phyloP scores from a whole-genome alignment of 2,888 invertebrate species.

The Pseudococcus jackbeardsleyi region DNA sequence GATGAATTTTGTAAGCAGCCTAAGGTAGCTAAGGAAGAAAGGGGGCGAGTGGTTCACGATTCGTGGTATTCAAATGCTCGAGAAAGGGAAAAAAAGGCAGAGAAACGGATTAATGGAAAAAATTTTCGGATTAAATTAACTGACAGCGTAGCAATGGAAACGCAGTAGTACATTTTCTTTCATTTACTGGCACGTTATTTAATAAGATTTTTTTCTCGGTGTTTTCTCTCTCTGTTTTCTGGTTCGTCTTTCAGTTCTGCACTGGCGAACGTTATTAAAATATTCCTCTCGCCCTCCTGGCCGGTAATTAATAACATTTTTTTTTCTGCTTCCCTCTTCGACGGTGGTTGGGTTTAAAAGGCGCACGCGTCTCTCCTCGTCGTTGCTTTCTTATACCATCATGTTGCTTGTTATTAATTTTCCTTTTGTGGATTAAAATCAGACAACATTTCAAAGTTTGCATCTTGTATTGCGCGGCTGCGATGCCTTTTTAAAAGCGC shows the following conservation, averaged over 20 bases:
- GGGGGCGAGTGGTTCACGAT: no score
- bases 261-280: constrained; percentile 62
- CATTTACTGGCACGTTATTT: constrained; percentile 58
- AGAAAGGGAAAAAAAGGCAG: background rate
- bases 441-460: constrained; percentile 61
- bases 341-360: background rate
- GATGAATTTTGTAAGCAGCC: no score
- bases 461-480: constrained; percentile 46
- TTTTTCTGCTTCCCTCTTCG: constrained; percentile 37
- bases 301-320: constrained; percentile 64
- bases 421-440: constrained; percentile 64
- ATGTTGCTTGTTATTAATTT: constrained; percentile 63
- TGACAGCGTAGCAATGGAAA: constrained; percentile 54
- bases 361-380: background rate
- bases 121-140: constrained; percentile 64
- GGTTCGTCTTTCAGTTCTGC: constrained; percentile 26
- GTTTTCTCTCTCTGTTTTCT: background rate
- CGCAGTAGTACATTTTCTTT: constrained; percentile 63
- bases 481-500: background rate
- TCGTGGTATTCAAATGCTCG: no score
- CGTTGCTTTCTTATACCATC: constrained; percentile 16
- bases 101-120: constrained; percentile 60
- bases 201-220: constrained; percentile 60
- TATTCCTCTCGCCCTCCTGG: constrained; percentile 55
- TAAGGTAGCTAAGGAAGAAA: no score